Percentiles rank a stretch among this genome's conserved stretches.
Evolutionary conservation across 2,113 vertebrate species (phyloP).

Genomic region (Sorex araneus): DNA sequence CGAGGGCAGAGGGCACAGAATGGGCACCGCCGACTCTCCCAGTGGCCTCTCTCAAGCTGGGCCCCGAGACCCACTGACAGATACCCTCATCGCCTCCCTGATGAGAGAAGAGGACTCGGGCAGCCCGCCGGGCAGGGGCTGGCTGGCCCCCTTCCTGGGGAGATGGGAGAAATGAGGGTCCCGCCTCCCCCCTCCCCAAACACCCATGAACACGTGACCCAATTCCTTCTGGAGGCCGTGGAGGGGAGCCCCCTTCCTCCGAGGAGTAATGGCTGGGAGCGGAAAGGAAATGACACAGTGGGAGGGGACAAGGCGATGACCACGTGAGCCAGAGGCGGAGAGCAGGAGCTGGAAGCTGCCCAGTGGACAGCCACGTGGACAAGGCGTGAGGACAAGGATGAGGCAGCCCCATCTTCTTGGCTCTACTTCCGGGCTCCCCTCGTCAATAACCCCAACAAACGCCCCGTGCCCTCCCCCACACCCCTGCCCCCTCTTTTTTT

Average conservation of each 20-base stretch:
- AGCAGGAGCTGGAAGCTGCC: background rate
- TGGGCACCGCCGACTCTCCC: background rate
- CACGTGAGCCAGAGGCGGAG: background rate
- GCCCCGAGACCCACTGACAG: background rate
- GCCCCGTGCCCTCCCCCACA: constrained; percentile 52
- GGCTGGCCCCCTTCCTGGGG: background rate
- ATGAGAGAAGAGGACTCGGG: background rate
- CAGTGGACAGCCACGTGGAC: fast-evolving
- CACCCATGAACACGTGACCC: background rate
- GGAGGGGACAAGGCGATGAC: too few relatives aligned
- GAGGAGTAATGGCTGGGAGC: too few relatives aligned
- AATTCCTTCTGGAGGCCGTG: too few relatives aligned
- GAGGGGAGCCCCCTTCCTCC: too few relatives aligned
- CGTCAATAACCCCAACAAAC: constrained; percentile 71
- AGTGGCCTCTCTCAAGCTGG: background rate
- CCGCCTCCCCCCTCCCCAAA: background rate
- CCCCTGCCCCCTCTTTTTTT: background rate
- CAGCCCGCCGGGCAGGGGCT: fast-evolving
- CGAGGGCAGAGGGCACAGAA: background rate
- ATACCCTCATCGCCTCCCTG: background rate
- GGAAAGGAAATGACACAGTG: background rate
- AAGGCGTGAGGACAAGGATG: background rate
- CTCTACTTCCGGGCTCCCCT: constrained; percentile 37
- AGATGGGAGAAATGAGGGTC: background rate
- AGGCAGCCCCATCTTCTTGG: background rate